A percentile compares a stretch with the other conserved stretches of the same genome.
These are phyloP conservation scores for Galerucella pusilla DNA, from an alignment of 2,888 invertebrate genomes.

Conservation along the genomic window DNA sequence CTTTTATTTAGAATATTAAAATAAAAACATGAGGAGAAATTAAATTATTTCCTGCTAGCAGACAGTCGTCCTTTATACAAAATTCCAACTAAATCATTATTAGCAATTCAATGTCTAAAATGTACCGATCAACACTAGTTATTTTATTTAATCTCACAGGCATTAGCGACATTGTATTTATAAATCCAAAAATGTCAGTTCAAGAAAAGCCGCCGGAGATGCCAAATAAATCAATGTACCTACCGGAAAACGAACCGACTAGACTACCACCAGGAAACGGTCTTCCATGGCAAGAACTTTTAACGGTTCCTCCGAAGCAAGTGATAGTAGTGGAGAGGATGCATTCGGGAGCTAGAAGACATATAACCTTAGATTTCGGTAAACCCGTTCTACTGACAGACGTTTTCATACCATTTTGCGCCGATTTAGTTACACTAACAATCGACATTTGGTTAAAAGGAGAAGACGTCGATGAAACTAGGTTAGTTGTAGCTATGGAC, in stretches of 20 bases:
- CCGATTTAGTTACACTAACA: slow-evolving; percentile 84
- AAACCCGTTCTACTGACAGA: slow-evolving; percentile 88
- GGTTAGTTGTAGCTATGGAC: slow-evolving; percentile 86
- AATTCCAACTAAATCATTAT: background rate
- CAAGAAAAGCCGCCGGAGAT: slow-evolving; percentile 20
- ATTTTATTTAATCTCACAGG: slow-evolving; percentile 17
- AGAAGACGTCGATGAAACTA: slow-evolving; percentile 86
- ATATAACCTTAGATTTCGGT: slow-evolving; percentile 92
- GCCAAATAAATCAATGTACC: slow-evolving; percentile 20
- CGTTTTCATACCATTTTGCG: slow-evolving; percentile 82
- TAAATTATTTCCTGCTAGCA: background rate
- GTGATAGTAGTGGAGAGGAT: slow-evolving; percentile 88
- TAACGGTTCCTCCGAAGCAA: slow-evolving; percentile 40
- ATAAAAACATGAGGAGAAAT: background rate
- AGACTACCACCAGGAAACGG: slow-evolving; percentile 5
- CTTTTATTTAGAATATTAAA: too few species aligned
- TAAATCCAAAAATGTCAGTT: slow-evolving; percentile 27
- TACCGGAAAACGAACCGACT: slow-evolving; percentile 27
- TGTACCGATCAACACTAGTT: background rate
- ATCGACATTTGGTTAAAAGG: slow-evolving; percentile 91
- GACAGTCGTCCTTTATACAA: too few species aligned
- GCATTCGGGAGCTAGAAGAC: slow-evolving; percentile 93
- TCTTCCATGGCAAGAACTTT: slow-evolving; percentile 39
- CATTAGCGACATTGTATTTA: slow-evolving; percentile 19
- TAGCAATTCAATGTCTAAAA: background rate